Base-by-base conservation (phyloP, 92 coral and sea anemone genomes). In the Palythoa grandiflora region DNA sequence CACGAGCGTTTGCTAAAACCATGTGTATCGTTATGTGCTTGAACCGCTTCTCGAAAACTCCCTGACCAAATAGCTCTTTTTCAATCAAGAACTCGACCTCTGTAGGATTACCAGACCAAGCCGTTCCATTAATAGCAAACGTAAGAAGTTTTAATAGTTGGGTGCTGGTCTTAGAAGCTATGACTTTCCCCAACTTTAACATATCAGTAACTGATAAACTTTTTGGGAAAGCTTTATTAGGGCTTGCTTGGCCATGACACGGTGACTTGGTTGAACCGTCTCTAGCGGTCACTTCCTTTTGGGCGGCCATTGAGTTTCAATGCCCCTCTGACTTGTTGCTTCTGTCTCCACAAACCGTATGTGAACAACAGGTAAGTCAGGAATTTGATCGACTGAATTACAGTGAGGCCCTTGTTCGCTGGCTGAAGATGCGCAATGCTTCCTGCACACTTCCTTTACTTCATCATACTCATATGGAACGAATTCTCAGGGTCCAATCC, bases 51-150 rank as follows among this genome's bases (percentile, higher is more conserved):
- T 10, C 78, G 53, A 84, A 84, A 84, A 28, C 28, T 28, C n/a
- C 79, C 88, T 68, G 39, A 1, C 71, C 84, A 79, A 79, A 79
- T 17, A 38, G 84, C 37, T 79, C 84, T 53, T 79, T 79, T 79
- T 79, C 68, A 2, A 48, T n/a, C 68, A 14, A 48, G 68, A 79
- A 20, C 16, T 79, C 68, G 36, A 79, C 84, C 70, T 38, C 1
- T 50, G 84, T 38, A 12, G 70, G n/a, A 48, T 48, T 53, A 8
- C 68, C 19, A 79, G 84, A 51, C 84, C 84, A 79, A 2, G 84
- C 17, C 84, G n/a, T 53, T 48, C 14, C 37, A 16, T 53, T 53
- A 8, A 79, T 48, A 20, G 53, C 84, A 40, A 76, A 76, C 17
- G 81, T 38, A 15, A 76, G 38, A 20, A 76, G 81, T 76, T 76